A percentile compares a stretch with the other conserved stretches of the same genome.
phyloP scores from a whole-genome alignment of 2,888 invertebrate species.

The Lepidocyrtinus sp. region DNA sequence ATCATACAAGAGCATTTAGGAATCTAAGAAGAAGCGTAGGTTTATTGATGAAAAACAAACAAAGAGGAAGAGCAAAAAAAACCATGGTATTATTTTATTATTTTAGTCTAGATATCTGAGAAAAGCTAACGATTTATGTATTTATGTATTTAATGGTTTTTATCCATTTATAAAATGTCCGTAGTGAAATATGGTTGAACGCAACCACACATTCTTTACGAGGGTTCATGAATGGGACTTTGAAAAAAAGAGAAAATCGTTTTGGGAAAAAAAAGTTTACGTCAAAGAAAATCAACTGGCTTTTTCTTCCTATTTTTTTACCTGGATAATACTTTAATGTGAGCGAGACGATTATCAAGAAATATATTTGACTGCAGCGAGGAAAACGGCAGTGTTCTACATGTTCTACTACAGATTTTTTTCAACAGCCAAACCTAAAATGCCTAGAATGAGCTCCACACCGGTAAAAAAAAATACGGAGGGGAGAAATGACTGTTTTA shows the following conservation, averaged over 20 bases:
- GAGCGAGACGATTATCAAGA: not conserved
- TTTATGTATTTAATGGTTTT: conserved; percentile 41
- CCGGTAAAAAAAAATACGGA: too few species aligned
- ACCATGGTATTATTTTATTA: too few species aligned
- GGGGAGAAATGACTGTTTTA: too few species aligned
- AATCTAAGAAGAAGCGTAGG: too few species aligned
- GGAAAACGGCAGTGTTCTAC: too few species aligned
- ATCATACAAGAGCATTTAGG: too few species aligned
- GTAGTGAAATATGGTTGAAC: not conserved
- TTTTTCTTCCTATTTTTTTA: conserved; percentile 13
- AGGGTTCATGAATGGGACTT: conserved; percentile 50
- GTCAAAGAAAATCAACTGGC: conserved; percentile 2
- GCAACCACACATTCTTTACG: not conserved
- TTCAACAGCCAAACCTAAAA: too few species aligned
- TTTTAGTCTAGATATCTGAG: too few species aligned
- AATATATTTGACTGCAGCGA: too few species aligned
- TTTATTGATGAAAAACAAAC: not conserved
- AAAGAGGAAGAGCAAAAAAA: not conserved
- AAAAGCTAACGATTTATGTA: not conserved
- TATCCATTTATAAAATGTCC: conserved; percentile 16
- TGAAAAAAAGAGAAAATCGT: conserved; percentile 22
- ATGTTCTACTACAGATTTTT: too few species aligned
- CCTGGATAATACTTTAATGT: not conserved
- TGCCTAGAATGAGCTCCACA: not conserved
- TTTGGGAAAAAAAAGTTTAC: conserved; percentile 13